Evolutionary conservation across 2,797 vertebrate genomes (phyloP).

Genomic region (Amniataba percoides): DNA sequence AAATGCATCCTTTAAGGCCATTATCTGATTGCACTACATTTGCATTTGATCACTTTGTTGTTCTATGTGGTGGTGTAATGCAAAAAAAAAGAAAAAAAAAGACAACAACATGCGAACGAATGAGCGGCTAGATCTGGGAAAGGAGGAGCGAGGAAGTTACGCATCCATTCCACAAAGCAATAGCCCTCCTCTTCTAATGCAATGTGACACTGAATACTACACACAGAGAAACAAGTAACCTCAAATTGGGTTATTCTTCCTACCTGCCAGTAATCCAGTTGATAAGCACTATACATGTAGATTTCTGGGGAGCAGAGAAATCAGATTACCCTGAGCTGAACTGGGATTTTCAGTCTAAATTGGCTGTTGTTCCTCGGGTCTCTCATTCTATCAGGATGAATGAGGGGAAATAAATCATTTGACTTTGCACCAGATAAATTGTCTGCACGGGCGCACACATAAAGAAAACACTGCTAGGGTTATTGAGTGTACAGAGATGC

Average conservation of each 20-base stretch:
- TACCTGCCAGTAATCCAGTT: constrained; percentile 89
- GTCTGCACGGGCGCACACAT: constrained; percentile 54
- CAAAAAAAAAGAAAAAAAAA: constrained; percentile 27
- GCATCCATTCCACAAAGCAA: constrained; percentile 76
- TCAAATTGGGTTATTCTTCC: constrained; percentile 89
- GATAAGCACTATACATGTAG: constrained; percentile 91
- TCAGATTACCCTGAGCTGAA: constrained; percentile 86
- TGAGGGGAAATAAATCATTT: constrained; percentile 83
- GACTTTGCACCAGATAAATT: constrained; percentile 82
- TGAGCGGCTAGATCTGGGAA: constrained; percentile 48
- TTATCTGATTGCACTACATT: constrained; percentile 71
- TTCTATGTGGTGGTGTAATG: constrained; percentile 38
- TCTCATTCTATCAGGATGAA: constrained; percentile 82
- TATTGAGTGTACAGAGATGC: constrained; percentile 27
- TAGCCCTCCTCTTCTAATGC: constrained; percentile 80
- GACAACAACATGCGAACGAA: constrained; percentile 50
- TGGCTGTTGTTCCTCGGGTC: constrained; percentile 83
- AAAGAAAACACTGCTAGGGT: constrained; percentile 43
- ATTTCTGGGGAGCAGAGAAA: constrained; percentile 87
- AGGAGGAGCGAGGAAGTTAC: constrained; percentile 68
- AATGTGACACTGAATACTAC: constrained; percentile 88
- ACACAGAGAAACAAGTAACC: constrained; percentile 87
- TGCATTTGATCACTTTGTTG: constrained; percentile 59
- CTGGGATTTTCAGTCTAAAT: constrained; percentile 85
- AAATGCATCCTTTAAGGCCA: constrained; percentile 54